These are phyloP conservation scores for Vespertilio murinus DNA, from an alignment of 2,797 vertebrate genomes.

Conservation along the genomic window DNA sequence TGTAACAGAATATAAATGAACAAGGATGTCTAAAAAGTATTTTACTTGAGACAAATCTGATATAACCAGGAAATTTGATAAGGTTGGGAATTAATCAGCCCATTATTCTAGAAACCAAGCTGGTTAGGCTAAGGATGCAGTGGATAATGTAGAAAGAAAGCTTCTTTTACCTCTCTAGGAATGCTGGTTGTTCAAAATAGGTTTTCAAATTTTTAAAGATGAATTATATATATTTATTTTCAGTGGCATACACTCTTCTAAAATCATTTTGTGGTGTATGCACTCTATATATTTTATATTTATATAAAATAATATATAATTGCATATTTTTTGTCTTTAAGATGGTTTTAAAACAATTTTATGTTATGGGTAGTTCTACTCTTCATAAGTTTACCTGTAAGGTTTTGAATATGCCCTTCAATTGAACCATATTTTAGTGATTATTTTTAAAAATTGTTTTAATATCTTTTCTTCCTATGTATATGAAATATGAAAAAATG, in stretches of 20 bases:
- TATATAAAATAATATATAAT: neutral
- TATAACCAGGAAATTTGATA: constrained; percentile 51
- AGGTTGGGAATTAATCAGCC: constrained; percentile 42
- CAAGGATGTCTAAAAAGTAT: constrained; percentile 53
- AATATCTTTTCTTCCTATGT: neutral
- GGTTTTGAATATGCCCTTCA: constrained; percentile 20
- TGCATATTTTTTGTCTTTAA: constrained; percentile 12
- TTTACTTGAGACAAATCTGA: constrained; percentile 43
- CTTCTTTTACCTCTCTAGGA: neutral
- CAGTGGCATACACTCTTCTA: neutral
- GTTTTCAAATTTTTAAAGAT: constrained; percentile 23
- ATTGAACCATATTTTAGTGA: neutral
- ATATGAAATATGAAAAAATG: neutral
- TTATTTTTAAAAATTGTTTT: neutral
- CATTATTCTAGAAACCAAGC: constrained; percentile 41
- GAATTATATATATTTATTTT: constrained; percentile 32
- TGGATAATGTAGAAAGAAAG: neutral
- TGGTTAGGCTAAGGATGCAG: neutral
- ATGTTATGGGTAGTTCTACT: neutral
- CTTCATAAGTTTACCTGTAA: neutral
- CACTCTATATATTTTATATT: neutral
- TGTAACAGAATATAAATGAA: constrained; percentile 23
- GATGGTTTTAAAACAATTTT: constrained; percentile 33
- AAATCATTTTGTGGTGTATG: constrained; percentile 10
- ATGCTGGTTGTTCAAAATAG: constrained; percentile 44